Evolutionary conservation across 2,797 vertebrate species (phyloP).

Genomic region (Oreonectes daqikongensis): DNA sequence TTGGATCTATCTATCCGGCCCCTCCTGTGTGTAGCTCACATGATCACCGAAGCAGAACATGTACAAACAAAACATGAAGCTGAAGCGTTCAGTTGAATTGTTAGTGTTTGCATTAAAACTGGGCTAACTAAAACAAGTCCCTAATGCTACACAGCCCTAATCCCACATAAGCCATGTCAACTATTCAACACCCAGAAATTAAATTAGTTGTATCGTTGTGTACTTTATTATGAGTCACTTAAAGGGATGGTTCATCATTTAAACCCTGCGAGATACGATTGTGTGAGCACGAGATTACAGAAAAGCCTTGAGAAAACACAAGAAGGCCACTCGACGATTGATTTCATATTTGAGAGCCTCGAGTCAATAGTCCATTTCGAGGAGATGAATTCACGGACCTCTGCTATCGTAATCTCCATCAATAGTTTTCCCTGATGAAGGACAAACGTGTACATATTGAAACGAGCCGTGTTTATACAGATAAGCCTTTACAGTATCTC

Average conservation of each 20-base stretch:
- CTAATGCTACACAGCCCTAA: constrained; percentile 35
- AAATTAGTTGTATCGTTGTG: constrained; percentile 17
- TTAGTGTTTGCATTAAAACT: constrained; percentile 41
- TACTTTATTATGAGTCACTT: constrained; percentile 42
- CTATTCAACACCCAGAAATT: constrained; percentile 44
- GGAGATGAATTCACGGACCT: constrained; percentile 45
- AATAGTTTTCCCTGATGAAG: constrained; percentile 38
- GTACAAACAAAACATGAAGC: background rate
- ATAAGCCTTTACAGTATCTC: constrained; percentile 42
- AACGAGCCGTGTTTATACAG: constrained; percentile 21
- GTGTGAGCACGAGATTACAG: constrained; percentile 35
- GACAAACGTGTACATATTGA: constrained; percentile 23
- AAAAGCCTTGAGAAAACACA: constrained; percentile 24
- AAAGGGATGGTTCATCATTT: constrained; percentile 11
- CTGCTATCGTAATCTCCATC: constrained; percentile 53
- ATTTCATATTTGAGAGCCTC: constrained; percentile 64
- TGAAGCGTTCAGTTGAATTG: constrained; percentile 1
- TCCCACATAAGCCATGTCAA: constrained; percentile 20
- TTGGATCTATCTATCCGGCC: background rate
- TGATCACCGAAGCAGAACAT: background rate
- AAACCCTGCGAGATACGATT: background rate
- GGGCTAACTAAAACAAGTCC: constrained; percentile 45
- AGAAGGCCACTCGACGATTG: constrained; percentile 69
- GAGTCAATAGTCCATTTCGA: constrained; percentile 56
- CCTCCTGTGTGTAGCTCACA: background rate